A percentile compares a stretch with the other conserved stretches of the same genome.
Evolutionary conservation across 2,888 invertebrate species (phyloP).

Genomic region (Bellardia pandia): DNA sequence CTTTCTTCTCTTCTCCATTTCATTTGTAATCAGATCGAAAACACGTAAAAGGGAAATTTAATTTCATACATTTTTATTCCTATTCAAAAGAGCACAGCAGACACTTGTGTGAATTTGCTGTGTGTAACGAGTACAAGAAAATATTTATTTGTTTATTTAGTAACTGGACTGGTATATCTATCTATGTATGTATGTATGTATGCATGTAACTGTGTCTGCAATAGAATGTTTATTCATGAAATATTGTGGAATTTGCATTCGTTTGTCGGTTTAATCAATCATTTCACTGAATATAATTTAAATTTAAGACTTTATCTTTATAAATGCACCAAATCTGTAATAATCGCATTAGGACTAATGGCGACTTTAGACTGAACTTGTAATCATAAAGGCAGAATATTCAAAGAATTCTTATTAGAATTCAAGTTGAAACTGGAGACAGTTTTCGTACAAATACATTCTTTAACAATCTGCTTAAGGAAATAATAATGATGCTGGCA

Average conservation of each 20-base stretch:
- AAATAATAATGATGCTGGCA: constrained; percentile 54
- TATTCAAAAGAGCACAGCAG: not conserved
- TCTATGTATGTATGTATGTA: not conserved
- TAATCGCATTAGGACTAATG: constrained; percentile 69
- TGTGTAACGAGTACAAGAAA: not conserved
- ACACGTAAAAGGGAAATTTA: constrained; percentile 70
- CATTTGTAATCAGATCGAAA: constrained; percentile 67
- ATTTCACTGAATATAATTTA: constrained; percentile 45
- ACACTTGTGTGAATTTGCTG: not conserved
- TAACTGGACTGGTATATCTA: no score
- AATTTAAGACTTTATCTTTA: constrained; percentile 62
- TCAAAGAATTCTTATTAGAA: constrained; percentile 9
- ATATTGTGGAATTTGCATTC: constrained; percentile 44
- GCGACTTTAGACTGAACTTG: constrained; percentile 27
- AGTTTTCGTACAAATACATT: constrained; percentile 3
- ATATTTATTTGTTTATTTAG: not conserved
- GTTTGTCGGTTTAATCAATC: constrained; percentile 71
- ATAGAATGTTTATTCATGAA: constrained; percentile 37
- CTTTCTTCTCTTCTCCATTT: constrained; percentile 46
- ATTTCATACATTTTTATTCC: not conserved
- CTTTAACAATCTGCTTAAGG: constrained; percentile 51
- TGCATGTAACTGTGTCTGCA: not conserved
- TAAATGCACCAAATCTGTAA: constrained; percentile 68
- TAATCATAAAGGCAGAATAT: constrained; percentile 9
- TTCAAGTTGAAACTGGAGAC: not conserved